Evolutionary conservation across 2,888 invertebrate species (phyloP).

Genomic region (Leptopilina drosophilae): DNA sequence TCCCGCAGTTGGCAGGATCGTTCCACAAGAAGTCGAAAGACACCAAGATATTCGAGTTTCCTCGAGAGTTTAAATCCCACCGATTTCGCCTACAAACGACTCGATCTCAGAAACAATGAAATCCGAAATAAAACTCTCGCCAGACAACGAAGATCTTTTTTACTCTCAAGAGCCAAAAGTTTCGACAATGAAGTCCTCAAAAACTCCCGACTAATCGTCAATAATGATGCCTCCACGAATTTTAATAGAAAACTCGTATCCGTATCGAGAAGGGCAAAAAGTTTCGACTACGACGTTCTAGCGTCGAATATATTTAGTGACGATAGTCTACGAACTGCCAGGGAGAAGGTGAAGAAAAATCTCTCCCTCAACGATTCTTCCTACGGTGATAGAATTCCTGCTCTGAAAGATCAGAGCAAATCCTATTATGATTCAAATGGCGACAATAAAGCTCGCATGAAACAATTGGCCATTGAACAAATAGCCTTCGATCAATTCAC

Average conservation of each 20-base stretch:
- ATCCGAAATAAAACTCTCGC: neutral
- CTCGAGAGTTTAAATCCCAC: neutral
- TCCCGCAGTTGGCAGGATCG: slow-evolving; percentile 67
- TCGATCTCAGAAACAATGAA: slow-evolving; percentile 10
- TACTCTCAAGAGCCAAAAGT: slow-evolving; percentile 70
- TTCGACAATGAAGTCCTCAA: slow-evolving; percentile 70
- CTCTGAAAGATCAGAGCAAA: slow-evolving; percentile 72
- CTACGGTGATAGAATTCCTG: slow-evolving; percentile 73
- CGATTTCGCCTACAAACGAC: neutral
- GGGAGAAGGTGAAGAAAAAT: slow-evolving; percentile 73
- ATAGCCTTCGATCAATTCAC: slow-evolving; percentile 54
- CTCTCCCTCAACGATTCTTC: slow-evolving; percentile 71
- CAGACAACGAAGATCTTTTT: slow-evolving; percentile 60
- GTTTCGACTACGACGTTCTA: slow-evolving; percentile 73
- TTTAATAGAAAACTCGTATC: slow-evolving; percentile 32
- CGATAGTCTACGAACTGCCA: slow-evolving; percentile 73
- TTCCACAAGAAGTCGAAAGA: slow-evolving; percentile 52
- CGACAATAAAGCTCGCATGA: slow-evolving; percentile 59
- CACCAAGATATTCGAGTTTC: slow-evolving; percentile 42
- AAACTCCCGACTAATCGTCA: slow-evolving; percentile 52
- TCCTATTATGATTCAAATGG: slow-evolving; percentile 74
- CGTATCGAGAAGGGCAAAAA: slow-evolving; percentile 67
- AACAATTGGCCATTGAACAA: slow-evolving; percentile 52
- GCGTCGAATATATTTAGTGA: slow-evolving; percentile 75
- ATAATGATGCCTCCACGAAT: slow-evolving; percentile 35